Evolutionary conservation across 2,888 invertebrate species (phyloP).

Genomic region (Athalia rosae): DNA sequence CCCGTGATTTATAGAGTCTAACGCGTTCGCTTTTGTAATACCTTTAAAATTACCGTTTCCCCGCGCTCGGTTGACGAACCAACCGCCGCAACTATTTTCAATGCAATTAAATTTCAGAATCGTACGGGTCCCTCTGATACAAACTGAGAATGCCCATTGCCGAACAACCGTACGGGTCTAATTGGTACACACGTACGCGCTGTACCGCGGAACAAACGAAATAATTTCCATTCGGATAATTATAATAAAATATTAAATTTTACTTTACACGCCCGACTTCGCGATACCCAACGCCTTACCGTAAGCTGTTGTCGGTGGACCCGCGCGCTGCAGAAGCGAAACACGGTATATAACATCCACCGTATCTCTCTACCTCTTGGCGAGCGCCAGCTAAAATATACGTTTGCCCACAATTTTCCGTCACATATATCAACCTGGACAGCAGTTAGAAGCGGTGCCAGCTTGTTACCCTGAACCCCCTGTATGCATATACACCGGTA

Average conservation of each 20-base stretch:
- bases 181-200: slow-evolving; percentile 64
- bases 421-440: slow-evolving; percentile 72
- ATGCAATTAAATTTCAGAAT: slow-evolving; percentile 64
- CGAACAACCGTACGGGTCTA: slow-evolving; percentile 62
- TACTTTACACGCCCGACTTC: no score
- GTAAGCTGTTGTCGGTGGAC: not conserved
- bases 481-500: slow-evolving; percentile 30
- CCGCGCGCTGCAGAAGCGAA: not conserved
- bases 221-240: slow-evolving; percentile 57
- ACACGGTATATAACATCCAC: not conserved
- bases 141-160: slow-evolving; percentile 51
- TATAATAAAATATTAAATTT: no score
- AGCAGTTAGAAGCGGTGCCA: slow-evolving; percentile 72
- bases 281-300: slow-evolving; percentile 15
- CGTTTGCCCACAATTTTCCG: slow-evolving; percentile 71
- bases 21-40: not conserved
- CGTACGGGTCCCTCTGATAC: no score
- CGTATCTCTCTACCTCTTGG: slow-evolving; percentile 23
- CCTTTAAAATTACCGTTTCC: slow-evolving; percentile 6
- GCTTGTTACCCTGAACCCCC: slow-evolving; percentile 70
- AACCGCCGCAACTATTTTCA: slow-evolving; percentile 68
- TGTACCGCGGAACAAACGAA: slow-evolving; percentile 61
- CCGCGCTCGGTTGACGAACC: slow-evolving; percentile 53
- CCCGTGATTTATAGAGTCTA: slow-evolving; percentile 13
- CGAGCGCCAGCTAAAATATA: slow-evolving; percentile 24